Base-by-base conservation (phyloP, 2,888 invertebrate species). In the Apotomis betuletana region DNA sequence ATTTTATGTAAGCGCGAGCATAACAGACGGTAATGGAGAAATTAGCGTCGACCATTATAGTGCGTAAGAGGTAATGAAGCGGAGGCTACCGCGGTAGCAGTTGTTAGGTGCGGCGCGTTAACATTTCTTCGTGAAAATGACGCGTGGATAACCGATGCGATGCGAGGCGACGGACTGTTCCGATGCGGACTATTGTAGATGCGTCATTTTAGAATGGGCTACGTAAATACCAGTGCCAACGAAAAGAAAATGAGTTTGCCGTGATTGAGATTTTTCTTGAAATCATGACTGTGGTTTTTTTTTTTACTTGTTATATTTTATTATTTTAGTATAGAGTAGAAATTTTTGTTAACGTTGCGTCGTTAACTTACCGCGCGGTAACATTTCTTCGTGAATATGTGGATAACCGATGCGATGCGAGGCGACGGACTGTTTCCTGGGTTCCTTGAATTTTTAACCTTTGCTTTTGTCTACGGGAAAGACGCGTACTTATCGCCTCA, bases 91-190 rank as follows among this genome's bases (percentile, higher is more conserved):
- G 71, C 44, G 62, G 67, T 59, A 36, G 41, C 69, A 52, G 71
- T 71, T 65, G 64, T 57, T 64, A 67, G 68, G 44, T 63, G 70
- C 63, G 70, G 63, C 61, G 64, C 69, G 65, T 68, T 69, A 72
- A 72, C 72, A 72, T 69, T 64, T 69, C 61, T 72, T 69, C 59
- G 72, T 73, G 62, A 55, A 74, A 72, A 72, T 74, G 74, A 74
- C 69, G 72, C 72, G 67, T 74, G 72, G 69, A 67, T 64, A 74
- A 74, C 67, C 69, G 73, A 74, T 74, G 72, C 74, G 74, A 67
- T 69, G 62, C 74, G 70, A 64, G 44, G 58, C 58, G 57, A 69
- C 51, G 52, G 62, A 67, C 69, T 65, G 54, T 52, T 62, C 61
- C 6, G 68, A 54, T 36, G 64, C 38, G 65, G 49, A 12, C 52